Evolutionary conservation across 2,113 vertebrate genomes (phyloP).

Genomic region (Rhinogobius similis): DNA sequence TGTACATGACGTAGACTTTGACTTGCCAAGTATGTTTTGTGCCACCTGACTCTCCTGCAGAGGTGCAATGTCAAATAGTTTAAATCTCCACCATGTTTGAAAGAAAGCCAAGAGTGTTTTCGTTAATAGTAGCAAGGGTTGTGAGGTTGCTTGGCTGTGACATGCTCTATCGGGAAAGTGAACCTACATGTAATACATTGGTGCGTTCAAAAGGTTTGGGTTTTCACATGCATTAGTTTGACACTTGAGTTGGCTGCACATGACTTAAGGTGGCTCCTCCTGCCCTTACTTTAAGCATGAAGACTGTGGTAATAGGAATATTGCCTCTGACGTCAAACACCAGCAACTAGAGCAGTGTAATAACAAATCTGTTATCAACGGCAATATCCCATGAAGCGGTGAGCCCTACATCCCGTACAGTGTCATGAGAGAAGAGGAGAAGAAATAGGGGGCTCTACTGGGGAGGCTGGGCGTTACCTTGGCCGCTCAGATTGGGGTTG

Average conservation of each 20-base stretch:
- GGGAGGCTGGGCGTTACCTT: conserved; percentile 82
- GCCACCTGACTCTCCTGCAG: conserved; percentile 2
- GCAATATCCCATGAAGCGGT: conserved; percentile 58
- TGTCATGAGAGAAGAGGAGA: conserved; percentile 77
- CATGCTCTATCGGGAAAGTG: conserved; percentile 67
- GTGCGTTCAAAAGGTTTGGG: conserved; percentile 19
- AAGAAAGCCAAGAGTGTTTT: conserved; percentile 27
- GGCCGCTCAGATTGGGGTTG: conserved; percentile 91
- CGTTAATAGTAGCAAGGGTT: conserved; percentile 22
- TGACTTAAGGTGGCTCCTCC: conserved; percentile 67
- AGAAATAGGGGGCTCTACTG: conserved; percentile 22
- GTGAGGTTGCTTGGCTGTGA: conserved; percentile 58
- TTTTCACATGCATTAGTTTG: conserved; percentile 59
- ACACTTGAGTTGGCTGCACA: conserved; percentile 43
- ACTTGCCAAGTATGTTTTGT: conserved; percentile 7
- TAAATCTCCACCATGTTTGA: conserved; percentile 76
- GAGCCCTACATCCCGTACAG: conserved; percentile 70
- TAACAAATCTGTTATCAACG: conserved; percentile 45
- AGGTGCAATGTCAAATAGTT: conserved; percentile 21
- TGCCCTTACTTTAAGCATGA: conserved; percentile 71
- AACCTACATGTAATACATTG: conserved; percentile 30
- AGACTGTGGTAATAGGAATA: conserved; percentile 55
- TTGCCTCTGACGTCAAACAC: conserved; percentile 43
- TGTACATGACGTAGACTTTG: neutral
- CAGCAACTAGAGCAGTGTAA: neutral